Conservation (phyloP, 2,797 vertebrate genomes). For the Muscicapa comitata region DNA sequence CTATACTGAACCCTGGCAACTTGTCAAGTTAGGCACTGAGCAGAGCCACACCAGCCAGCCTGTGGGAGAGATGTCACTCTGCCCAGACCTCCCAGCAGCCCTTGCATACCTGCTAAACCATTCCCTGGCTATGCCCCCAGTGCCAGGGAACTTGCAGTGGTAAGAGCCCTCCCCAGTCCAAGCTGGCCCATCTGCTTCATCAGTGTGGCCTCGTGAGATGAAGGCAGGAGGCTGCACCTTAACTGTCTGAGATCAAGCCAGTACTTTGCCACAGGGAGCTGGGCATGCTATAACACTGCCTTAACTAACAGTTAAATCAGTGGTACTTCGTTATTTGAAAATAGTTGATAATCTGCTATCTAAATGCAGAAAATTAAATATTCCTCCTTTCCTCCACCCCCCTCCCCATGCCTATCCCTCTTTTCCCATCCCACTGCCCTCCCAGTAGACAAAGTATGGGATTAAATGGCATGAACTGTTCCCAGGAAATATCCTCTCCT, state of each 20-base stretch:
- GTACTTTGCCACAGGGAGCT: neutral
- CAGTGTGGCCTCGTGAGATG: neutral
- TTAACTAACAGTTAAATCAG: neutral
- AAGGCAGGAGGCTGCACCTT: neutral
- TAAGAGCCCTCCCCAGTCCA: neutral
- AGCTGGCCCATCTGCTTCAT: neutral
- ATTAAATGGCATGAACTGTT: neutral
- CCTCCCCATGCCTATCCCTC: neutral
- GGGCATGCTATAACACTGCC: neutral
- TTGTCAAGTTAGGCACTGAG: neutral
- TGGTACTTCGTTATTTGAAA: neutral
- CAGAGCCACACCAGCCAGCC: neutral
- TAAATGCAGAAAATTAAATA: neutral
- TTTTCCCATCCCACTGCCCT: neutral
- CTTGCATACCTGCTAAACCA: neutral
- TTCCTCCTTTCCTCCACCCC: neutral
- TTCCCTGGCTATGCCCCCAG: neutral
- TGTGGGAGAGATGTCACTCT: neutral
- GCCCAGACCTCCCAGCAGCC: neutral
- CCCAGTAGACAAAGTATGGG: neutral
- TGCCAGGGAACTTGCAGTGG: neutral
- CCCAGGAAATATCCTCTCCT: neutral
- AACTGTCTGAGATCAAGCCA: neutral
- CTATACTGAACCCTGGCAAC: neutral
- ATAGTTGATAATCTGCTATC: neutral